phyloP scores from a whole-genome alignment of 2,888 invertebrate genomes.

The Brassicogethes aeneus region DNA sequence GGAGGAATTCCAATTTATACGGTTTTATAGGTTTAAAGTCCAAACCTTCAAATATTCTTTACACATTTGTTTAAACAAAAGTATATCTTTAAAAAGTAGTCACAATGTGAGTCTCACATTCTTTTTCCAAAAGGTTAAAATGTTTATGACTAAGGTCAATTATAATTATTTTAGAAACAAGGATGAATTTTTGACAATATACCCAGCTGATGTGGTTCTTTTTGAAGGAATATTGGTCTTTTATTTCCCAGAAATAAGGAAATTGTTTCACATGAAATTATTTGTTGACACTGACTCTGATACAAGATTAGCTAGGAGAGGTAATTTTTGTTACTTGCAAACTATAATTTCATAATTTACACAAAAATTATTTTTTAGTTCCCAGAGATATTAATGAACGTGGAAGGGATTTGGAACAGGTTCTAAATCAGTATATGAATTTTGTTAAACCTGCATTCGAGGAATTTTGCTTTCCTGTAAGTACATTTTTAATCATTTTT shows the following conservation, averaged over 20 bases:
- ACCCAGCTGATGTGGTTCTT: conserved; percentile 93
- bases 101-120: too few species aligned
- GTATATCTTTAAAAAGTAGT: too few species aligned
- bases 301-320: conserved; percentile 89
- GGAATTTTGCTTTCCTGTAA: conserved; percentile 94
- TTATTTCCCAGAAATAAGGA: conserved; percentile 90
- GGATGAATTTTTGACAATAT: conserved; percentile 68
- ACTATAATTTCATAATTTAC: background rate
- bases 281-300: conserved; percentile 99
- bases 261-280: conserved; percentile 96
- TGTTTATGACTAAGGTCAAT: background rate
- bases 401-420: conserved; percentile 87
- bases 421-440: conserved; percentile 93
- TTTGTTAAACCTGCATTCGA: conserved; percentile 99
- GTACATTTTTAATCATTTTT: conserved; percentile 28
- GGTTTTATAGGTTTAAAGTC: too few species aligned
- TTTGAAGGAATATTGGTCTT: conserved; percentile 98
- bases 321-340: conserved; percentile 43
- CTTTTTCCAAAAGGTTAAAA: background rate
- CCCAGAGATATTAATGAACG: conserved; percentile 93
- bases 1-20: too few species aligned
- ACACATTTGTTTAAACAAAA: too few species aligned
- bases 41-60: too few species aligned
- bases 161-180: conserved; percentile 49
- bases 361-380: conserved; percentile 50